These are phyloP conservation scores for Eucidaris tribuloides DNA, from an alignment of 35 echinoderm and acorn worm genomes.

Conservation along the genomic window DNA sequence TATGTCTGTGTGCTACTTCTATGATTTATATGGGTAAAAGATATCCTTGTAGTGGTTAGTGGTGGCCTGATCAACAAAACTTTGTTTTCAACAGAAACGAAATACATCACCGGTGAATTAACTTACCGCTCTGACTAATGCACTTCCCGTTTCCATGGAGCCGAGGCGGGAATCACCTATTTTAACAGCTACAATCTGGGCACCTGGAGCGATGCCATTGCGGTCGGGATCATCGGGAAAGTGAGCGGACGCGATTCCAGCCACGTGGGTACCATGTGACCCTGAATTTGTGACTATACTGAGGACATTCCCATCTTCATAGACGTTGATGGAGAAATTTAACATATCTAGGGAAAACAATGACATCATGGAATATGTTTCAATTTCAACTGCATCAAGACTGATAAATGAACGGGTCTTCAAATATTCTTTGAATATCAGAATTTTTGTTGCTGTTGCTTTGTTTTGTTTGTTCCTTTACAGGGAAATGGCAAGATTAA, in stretches of 20 bases:
- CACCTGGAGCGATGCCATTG: constrained; percentile 94
- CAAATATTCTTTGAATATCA: no score
- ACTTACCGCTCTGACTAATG: constrained; percentile 96
- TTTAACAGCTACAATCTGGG: constrained; percentile 90
- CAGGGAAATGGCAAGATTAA: no score
- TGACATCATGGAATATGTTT: no score
- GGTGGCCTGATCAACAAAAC: no score
- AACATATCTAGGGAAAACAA: constrained; percentile 77
- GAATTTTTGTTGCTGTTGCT: no score
- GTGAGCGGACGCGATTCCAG: constrained; percentile 91
- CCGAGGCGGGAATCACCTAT: constrained; percentile 95
- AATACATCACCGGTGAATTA: no score
- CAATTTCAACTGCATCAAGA: no score
- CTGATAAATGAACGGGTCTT: no score
- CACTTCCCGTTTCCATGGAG: constrained; percentile 98
- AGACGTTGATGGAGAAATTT: constrained; percentile 93
- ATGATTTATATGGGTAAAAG: no score
- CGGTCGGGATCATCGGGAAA: constrained; percentile 90
- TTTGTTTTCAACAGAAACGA: no score
- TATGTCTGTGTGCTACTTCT: neutral
- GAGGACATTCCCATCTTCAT: constrained; percentile 84
- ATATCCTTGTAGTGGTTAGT: neutral
- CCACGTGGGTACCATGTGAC: constrained; percentile 95
- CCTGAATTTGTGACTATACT: constrained; percentile 95
- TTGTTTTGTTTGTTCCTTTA: no score